Evolutionary conservation across 2,113 vertebrate species (phyloP).

Genomic region (Oplegnathus fasciatus): DNA sequence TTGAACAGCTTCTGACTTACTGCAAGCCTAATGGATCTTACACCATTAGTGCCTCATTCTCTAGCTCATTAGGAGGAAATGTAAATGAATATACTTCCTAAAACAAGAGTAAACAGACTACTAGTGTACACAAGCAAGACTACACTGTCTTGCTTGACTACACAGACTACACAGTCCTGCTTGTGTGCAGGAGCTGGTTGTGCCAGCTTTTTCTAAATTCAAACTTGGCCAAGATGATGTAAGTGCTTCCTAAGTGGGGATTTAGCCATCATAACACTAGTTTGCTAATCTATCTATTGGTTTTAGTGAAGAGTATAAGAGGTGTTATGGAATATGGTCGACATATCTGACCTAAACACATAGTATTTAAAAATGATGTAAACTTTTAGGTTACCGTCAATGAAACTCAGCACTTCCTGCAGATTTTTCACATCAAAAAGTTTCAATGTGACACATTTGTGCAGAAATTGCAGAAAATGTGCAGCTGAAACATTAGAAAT

Average conservation of each 20-base stretch:
- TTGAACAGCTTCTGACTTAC: conserved; percentile 7
- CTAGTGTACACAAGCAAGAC: background rate
- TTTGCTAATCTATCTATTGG: too few relatives aligned
- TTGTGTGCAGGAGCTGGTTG: background rate
- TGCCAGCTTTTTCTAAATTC: background rate
- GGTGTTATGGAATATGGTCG: too few relatives aligned
- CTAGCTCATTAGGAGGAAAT: conserved; percentile 13
- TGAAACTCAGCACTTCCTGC: background rate
- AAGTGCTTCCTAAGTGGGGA: background rate
- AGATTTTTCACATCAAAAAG: background rate
- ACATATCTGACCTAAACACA: too few relatives aligned
- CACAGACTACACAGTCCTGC: background rate
- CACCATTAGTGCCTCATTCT: background rate
- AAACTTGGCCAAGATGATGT: background rate
- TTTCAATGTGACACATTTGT: background rate
- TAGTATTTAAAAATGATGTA: too few relatives aligned
- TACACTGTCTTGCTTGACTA: background rate
- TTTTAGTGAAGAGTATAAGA: too few relatives aligned
- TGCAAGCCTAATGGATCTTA: conserved; percentile 7
- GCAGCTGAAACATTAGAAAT: background rate
- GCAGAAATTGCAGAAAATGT: background rate
- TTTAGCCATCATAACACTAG: background rate
- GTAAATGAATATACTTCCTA: background rate
- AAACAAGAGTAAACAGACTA: background rate
- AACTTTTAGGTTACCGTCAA: background rate